phyloP scores from a whole-genome alignment of 2,888 invertebrate species.

The Drosophila colorata region DNA sequence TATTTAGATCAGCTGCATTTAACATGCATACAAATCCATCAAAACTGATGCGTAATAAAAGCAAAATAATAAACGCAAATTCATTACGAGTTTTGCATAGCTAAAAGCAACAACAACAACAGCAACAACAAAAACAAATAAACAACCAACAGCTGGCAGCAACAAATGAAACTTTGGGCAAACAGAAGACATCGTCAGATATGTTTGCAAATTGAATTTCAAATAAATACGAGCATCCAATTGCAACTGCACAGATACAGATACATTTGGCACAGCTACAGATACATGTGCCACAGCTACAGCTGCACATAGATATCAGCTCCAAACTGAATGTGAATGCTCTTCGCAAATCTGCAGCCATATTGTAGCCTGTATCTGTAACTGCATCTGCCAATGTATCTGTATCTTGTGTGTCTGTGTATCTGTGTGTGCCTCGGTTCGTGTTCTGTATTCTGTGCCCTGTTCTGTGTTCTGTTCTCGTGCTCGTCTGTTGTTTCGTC shows the following conservation, averaged over 20 bases:
- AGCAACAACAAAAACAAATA: slow-evolving; percentile 2
- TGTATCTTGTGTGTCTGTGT: slow-evolving; percentile 7
- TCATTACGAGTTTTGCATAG: slow-evolving; percentile 1
- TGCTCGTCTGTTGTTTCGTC: background rate
- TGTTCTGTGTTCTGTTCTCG: slow-evolving; percentile 9
- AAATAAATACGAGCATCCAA: slow-evolving; percentile 23
- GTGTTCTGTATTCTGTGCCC: background rate
- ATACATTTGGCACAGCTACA: slow-evolving; percentile 20
- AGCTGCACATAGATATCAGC: no score
- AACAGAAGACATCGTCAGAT: slow-evolving; percentile 28
- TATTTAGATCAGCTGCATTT: background rate
- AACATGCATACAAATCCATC: background rate
- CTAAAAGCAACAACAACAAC: slow-evolving; percentile 4
- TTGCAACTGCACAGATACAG: slow-evolving; percentile 15
- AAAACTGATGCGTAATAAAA: slow-evolving; percentile 16
- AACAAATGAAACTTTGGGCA: slow-evolving; percentile 28
- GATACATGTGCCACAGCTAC: no score
- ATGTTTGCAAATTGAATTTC: slow-evolving; percentile 38
- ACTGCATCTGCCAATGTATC: slow-evolving; percentile 24
- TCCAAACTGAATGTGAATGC: no score
- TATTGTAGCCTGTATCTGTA: slow-evolving; percentile 12
- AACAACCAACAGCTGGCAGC: slow-evolving; percentile 2
- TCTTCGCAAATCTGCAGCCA: slow-evolving; percentile 6
- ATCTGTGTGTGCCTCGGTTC: background rate
- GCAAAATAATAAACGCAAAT: background rate